Evolutionary conservation across 2,888 invertebrate species (phyloP).

Genomic region (Scelioninae gen. 1): DNA sequence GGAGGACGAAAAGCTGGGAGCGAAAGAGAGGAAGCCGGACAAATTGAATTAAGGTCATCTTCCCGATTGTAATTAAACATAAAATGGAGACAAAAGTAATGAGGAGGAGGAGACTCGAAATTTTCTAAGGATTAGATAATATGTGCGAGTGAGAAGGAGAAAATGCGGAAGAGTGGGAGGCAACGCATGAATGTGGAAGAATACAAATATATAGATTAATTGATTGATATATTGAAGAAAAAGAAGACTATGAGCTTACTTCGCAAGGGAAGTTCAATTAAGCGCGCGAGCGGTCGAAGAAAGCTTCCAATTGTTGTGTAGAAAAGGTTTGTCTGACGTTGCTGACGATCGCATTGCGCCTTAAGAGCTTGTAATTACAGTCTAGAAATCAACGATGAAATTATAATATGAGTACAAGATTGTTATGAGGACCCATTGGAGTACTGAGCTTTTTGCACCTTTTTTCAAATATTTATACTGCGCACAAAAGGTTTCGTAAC

Average conservation of each 20-base stretch:
- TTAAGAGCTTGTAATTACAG: conserved; percentile 70
- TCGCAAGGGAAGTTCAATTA: conserved; percentile 61
- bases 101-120: conserved; percentile 57
- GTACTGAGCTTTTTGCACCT: conserved; percentile 52
- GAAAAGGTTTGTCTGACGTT: conserved; percentile 56
- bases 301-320: conserved; percentile 67
- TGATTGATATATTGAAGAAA: conserved; percentile 62
- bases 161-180: conserved; percentile 12
- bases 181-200: conserved; percentile 7
- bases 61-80: conserved; percentile 70
- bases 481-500: too few relatives aligned
- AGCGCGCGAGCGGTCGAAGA: conserved; percentile 62
- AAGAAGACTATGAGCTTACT: conserved; percentile 69
- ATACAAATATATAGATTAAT: conserved; percentile 63
- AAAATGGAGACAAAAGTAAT: conserved; percentile 48
- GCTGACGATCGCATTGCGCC: conserved; percentile 65
- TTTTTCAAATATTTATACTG: neutral
- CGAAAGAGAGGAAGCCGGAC: too few relatives aligned
- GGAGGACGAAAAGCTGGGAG: conserved; percentile 32
- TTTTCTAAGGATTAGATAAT: conserved; percentile 62
- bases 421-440: conserved; percentile 66
- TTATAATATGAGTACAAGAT: conserved; percentile 70
- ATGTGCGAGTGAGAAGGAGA: conserved; percentile 32
- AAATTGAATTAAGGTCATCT: conserved; percentile 55
- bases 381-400: conserved; percentile 69